Percentiles rank a stretch among this genome's conserved stretches.
These are phyloP conservation scores for Drosophila nebulosa DNA, from an alignment of 1,140 invertebrate species.

Conservation along the genomic window DNA sequence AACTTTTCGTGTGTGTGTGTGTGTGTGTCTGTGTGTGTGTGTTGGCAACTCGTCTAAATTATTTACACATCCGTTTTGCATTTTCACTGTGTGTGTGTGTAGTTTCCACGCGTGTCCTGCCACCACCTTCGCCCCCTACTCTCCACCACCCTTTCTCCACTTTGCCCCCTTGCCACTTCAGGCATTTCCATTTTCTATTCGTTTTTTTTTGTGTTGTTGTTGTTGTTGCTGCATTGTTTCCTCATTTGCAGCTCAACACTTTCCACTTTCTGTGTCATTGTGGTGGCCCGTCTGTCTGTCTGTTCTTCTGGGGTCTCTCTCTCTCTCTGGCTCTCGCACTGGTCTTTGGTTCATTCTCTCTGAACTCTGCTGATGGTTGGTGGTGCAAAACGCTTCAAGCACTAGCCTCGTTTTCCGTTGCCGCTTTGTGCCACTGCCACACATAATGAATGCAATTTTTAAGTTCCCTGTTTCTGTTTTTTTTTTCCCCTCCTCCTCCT, in stretches of 20 bases:
- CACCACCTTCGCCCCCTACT: not conserved
- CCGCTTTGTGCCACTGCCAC: conserved; percentile 52
- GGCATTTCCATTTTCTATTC: conserved; percentile 59
- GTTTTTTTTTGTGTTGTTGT: conserved; percentile 6
- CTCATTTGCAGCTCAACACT: conserved; percentile 77
- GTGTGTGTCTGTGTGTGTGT: conserved; percentile 21
- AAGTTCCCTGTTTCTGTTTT: conserved; percentile 8
- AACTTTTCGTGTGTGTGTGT: conserved; percentile 14
- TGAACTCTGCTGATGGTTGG: not conserved
- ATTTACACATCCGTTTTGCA: conserved; percentile 79
- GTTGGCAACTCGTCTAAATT: conserved; percentile 74
- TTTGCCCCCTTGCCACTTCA: conserved; percentile 38
- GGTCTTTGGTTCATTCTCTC: conserved; percentile 18
- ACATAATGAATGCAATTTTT: conserved; percentile 75
- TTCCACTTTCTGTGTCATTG: conserved; percentile 77
- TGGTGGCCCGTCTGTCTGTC: conserved; percentile 47
- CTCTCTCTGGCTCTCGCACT: too few relatives aligned
- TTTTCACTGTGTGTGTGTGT: conserved; percentile 42
- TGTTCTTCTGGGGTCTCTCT: too few relatives aligned
- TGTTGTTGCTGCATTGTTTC: conserved; percentile 66
- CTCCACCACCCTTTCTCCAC: too few relatives aligned
- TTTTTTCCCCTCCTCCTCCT: too few relatives aligned
- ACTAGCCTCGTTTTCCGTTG: conserved; percentile 55
- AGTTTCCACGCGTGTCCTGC: conserved; percentile 56
- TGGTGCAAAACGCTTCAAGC: conserved; percentile 45